Evolutionary conservation across 1,140 invertebrate species (phyloP).

Genomic region (Leptinotarsa lineolata): DNA sequence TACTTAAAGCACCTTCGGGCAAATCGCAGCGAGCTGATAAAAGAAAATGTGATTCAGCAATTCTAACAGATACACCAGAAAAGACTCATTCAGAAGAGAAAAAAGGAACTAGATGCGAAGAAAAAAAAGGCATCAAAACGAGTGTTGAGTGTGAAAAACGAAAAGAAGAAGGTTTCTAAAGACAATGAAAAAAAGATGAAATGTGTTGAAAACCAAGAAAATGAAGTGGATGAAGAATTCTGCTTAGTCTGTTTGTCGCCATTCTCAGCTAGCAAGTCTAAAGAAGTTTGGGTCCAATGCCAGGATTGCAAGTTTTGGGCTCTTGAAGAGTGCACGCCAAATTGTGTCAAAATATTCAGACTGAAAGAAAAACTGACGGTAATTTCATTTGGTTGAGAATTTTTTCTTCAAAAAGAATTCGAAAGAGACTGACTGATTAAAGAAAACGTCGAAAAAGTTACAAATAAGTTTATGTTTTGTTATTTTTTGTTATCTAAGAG

Average conservation of each 20-base stretch:
- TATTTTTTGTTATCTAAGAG: too few relatives aligned
- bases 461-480: too few relatives aligned
- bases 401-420: too few relatives aligned
- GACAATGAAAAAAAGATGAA: background rate
- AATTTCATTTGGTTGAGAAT: too few relatives aligned
- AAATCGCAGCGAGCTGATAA: conserved; percentile 7
- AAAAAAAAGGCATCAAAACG: conserved; percentile 16
- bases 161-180: background rate
- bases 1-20: conserved; percentile 1
- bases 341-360: background rate
- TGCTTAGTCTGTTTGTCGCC: conserved; percentile 3
- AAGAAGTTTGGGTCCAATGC: conserved; percentile 11
- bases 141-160: conserved; percentile 4
- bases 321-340: conserved; percentile 3
- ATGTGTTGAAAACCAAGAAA: background rate
- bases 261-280: conserved; percentile 12
- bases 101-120: conserved; percentile 21
- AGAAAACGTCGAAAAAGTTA: too few relatives aligned
- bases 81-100: background rate
- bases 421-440: too few relatives aligned
- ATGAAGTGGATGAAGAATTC: conserved; percentile 15
- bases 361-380: background rate
- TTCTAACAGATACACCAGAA: conserved; percentile 9
- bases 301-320: conserved; percentile 12
- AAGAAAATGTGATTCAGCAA: background rate